These are phyloP conservation scores for Crocodylus rhombifer DNA, from an alignment of 2,797 vertebrate species.

Conservation along the genomic window DNA sequence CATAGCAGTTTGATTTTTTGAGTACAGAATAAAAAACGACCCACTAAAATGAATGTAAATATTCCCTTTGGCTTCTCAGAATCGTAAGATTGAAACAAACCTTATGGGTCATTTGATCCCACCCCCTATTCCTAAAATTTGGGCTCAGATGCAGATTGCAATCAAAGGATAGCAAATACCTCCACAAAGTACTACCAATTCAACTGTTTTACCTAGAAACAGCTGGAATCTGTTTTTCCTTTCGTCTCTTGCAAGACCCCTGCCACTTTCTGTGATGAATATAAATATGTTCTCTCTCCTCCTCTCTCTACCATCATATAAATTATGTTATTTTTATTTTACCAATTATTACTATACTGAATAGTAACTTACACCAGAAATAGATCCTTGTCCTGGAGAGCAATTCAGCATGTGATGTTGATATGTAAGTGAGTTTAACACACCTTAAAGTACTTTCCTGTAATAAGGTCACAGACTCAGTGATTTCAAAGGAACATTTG, in stretches of 20 bases:
- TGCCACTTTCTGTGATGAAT: neutral
- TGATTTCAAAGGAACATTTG: neutral
- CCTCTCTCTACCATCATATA: too few relatives aligned
- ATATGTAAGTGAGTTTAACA: neutral
- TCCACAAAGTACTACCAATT: neutral
- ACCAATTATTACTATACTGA: neutral
- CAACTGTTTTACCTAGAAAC: neutral
- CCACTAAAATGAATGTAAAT: too few relatives aligned
- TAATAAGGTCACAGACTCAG: accelerated
- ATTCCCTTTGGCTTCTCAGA: too few relatives aligned
- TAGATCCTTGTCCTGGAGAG: neutral
- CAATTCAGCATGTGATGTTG: neutral
- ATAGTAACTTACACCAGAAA: neutral
- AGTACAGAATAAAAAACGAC: too few relatives aligned
- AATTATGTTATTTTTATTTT: neutral
- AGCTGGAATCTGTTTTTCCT: neutral
- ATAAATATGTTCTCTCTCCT: neutral
- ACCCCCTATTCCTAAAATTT: too few relatives aligned
- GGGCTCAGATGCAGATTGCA: too few relatives aligned
- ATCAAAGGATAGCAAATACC: neutral
- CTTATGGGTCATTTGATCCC: too few relatives aligned
- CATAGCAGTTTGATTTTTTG: too few relatives aligned
- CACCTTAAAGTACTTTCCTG: neutral
- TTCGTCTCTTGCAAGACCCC: neutral
- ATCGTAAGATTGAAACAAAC: too few relatives aligned